A percentile compares a stretch with the other conserved stretches of the same genome.
Conservation (phyloP, 2,113 vertebrate genomes). For the Percina caprodes region DNA sequence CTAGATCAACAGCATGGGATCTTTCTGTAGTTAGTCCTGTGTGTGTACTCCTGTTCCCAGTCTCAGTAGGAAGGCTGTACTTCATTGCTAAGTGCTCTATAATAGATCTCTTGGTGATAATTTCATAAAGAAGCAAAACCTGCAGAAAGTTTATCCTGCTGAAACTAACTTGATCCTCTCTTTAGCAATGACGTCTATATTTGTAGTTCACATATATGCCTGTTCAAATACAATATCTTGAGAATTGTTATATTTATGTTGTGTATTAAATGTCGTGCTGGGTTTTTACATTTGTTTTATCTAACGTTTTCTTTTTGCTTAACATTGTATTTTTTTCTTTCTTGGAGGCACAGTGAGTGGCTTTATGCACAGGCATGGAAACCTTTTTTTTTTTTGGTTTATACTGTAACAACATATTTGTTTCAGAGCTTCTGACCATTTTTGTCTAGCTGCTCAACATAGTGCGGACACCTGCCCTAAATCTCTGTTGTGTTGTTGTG, state of each 20-base stretch:
- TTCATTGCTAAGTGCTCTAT: slow-evolving; percentile 86
- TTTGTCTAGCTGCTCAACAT: slow-evolving; percentile 70
- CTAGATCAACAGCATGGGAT: slow-evolving; percentile 85
- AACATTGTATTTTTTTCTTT: slow-evolving; percentile 72
- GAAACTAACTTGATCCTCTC: slow-evolving; percentile 94
- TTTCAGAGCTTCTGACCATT: slow-evolving; percentile 72
- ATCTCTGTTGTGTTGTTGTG: slow-evolving; percentile 76
- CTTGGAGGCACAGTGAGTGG: slow-evolving; percentile 87
- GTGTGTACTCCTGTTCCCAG: slow-evolving; percentile 82
- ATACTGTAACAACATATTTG: slow-evolving; percentile 72
- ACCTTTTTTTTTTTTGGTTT: slow-evolving; percentile 55
- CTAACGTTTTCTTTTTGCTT: slow-evolving; percentile 74
- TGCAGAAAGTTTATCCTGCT: slow-evolving; percentile 88
- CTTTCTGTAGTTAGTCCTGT: slow-evolving; percentile 84
- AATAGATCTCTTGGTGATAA: slow-evolving; percentile 84
- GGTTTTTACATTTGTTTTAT: slow-evolving; percentile 85
- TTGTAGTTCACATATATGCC: slow-evolving; percentile 94
- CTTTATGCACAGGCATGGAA: slow-evolving; percentile 75
- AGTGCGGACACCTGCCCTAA: slow-evolving; percentile 66
- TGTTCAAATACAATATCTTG: slow-evolving; percentile 96
- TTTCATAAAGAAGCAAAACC: slow-evolving; percentile 82
- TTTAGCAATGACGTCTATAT: slow-evolving; percentile 92
- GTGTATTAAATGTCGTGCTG: slow-evolving; percentile 94
- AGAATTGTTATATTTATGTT: slow-evolving; percentile 94
- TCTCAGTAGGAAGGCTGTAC: slow-evolving; percentile 86